Evolutionary conservation across 2,113 vertebrate genomes (phyloP).

Genomic region (Amblyornis subalaris): DNA sequence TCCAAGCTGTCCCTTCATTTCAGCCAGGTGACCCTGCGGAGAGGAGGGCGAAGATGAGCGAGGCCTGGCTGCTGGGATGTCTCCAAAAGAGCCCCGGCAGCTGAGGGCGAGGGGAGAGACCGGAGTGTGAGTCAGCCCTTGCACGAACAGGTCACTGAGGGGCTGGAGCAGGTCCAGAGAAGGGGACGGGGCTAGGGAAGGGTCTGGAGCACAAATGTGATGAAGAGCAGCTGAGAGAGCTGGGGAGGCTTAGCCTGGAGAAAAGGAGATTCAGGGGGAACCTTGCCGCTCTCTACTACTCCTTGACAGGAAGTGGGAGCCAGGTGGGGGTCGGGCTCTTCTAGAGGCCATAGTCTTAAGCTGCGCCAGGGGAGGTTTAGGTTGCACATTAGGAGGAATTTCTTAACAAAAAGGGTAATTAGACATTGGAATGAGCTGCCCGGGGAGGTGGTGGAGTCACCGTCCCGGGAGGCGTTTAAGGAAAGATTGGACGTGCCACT

Average conservation of each 20-base stretch:
- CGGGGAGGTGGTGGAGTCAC: background rate
- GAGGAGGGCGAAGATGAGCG: background rate
- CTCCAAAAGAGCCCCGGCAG: background rate
- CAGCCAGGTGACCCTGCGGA: background rate
- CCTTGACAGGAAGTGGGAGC: background rate
- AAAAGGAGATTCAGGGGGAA: background rate
- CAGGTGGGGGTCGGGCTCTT: background rate
- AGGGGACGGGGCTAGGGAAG: background rate
- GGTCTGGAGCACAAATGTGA: background rate
- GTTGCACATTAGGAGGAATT: background rate
- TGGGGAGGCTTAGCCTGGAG: background rate
- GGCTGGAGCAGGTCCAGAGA: background rate
- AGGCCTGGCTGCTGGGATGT: background rate
- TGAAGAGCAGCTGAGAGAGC: background rate
- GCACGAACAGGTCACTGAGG: background rate
- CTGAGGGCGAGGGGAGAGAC: accelerated
- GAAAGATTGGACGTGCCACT: too few relatives aligned
- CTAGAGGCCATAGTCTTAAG: too few relatives aligned
- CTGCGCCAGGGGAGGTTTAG: background rate
- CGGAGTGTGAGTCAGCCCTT: accelerated
- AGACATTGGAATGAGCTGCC: background rate
- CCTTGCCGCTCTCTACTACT: accelerated
- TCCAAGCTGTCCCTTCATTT: background rate
- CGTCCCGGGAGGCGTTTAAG: background rate
- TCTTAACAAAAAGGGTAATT: background rate